These are phyloP conservation scores for Rosalia funebris DNA, from an alignment of 2,888 invertebrate species.

Conservation along the genomic window DNA sequence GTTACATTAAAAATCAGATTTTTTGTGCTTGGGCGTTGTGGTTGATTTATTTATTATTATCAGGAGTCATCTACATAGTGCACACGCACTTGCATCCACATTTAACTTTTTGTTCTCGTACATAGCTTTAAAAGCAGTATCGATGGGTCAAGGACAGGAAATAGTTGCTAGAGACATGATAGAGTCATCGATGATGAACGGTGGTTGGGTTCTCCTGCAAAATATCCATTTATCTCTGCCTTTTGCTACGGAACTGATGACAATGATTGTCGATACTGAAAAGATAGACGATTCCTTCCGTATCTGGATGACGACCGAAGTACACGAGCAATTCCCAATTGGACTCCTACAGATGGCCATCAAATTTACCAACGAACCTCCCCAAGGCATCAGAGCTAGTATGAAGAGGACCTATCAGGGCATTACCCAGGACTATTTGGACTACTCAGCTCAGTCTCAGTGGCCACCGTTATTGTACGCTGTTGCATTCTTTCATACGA, in stretches of 20 bases:
- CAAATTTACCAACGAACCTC: conserved; percentile 97
- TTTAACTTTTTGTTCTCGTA: too few relatives aligned
- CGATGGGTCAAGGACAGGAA: conserved; percentile 98
- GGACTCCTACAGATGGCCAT: conserved; percentile 87
- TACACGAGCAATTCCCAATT: conserved; percentile 93
- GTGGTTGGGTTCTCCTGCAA: conserved; percentile 94
- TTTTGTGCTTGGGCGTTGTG: too few relatives aligned
- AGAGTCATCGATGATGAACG: conserved; percentile 65
- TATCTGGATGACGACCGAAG: conserved; percentile 95
- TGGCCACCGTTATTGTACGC: conserved; percentile 95
- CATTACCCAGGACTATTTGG: conserved; percentile 90
- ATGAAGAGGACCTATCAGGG: conserved; percentile 93
- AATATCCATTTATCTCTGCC: conserved; percentile 96
- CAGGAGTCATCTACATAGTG: too few relatives aligned
- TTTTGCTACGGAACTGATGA: conserved; percentile 93
- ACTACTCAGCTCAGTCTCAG: conserved; percentile 89
- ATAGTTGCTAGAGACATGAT: conserved; percentile 64
- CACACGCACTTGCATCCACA: too few relatives aligned
- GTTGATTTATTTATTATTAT: too few relatives aligned
- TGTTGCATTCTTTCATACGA: conserved; percentile 94
- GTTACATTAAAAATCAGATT: too few relatives aligned
- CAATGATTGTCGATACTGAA: conserved; percentile 86
- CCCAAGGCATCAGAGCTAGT: conserved; percentile 93
- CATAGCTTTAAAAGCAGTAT: conserved; percentile 85
- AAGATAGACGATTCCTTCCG: conserved; percentile 81